Evolutionary conservation across 2,113 vertebrate genomes (phyloP).

Genomic region (Triplophysa siluroides): DNA sequence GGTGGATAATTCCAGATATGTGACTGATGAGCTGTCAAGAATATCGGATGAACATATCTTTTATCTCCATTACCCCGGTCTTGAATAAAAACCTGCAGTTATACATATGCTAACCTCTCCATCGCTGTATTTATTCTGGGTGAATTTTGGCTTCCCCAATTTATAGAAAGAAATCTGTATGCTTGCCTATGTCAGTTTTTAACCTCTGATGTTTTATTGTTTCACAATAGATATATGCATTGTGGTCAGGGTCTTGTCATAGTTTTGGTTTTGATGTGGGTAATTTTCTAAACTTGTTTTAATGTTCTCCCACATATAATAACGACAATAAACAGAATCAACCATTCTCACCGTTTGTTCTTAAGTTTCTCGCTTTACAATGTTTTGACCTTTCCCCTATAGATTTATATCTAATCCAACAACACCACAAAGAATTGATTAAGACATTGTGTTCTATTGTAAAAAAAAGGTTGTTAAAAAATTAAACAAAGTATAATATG

Average conservation of each 20-base stretch:
- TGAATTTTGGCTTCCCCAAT: slow-evolving; percentile 60
- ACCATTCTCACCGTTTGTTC: slow-evolving; percentile 36
- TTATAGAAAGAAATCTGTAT: slow-evolving; percentile 66
- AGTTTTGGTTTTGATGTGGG: slow-evolving; percentile 73
- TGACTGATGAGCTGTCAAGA: slow-evolving; percentile 41
- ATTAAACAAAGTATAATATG: no score
- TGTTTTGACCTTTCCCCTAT: background rate
- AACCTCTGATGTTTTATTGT: slow-evolving; percentile 61
- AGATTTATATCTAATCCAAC: no score
- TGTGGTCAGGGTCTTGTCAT: slow-evolving; percentile 70
- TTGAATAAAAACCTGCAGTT: slow-evolving; percentile 29
- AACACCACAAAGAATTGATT: no score
- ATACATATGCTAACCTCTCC: slow-evolving; percentile 56
- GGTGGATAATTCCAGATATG: slow-evolving; percentile 1
- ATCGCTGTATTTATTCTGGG: slow-evolving; percentile 62
- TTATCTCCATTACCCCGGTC: slow-evolving; percentile 27
- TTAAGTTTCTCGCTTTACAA: background rate
- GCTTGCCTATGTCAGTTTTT: slow-evolving; percentile 55
- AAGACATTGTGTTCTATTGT: no score
- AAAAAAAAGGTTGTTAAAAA: no score
- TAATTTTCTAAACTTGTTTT: slow-evolving; percentile 68
- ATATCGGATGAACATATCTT: slow-evolving; percentile 34
- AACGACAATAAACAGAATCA: slow-evolving; percentile 74
- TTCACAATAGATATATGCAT: slow-evolving; percentile 72
- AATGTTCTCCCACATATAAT: slow-evolving; percentile 72